A percentile compares a stretch with the other conserved stretches of the same genome.
Conservation (phyloP, 1,140 invertebrate genomes). For the Glomeris maerens region DNA sequence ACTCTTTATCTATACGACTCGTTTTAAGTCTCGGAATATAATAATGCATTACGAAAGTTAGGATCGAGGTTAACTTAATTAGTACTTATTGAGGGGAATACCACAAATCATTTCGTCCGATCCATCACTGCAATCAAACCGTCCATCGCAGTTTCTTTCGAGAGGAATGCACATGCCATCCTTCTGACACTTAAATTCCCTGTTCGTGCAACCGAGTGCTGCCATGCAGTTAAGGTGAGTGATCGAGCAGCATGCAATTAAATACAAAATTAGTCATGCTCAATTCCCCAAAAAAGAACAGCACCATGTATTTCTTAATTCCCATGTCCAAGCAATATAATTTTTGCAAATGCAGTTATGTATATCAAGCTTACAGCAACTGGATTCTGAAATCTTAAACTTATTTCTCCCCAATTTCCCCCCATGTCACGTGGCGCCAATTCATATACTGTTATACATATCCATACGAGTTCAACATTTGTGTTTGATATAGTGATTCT, state of each 20-base stretch:
- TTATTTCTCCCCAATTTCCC: no score
- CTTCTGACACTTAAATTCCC: constrained; percentile 44
- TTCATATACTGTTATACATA: no score
- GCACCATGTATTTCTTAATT: not conserved
- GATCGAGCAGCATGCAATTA: not conserved
- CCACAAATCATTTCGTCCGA: constrained; percentile 56
- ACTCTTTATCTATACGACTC: not conserved
- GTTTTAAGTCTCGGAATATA: not conserved
- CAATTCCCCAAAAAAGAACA: not conserved
- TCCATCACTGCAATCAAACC: constrained; percentile 51
- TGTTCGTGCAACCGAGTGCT: constrained; percentile 11
- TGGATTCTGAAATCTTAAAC: no score
- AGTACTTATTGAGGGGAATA: constrained; percentile 26
- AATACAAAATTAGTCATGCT: not conserved
- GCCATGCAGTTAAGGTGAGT: not conserved
- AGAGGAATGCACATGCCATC: constrained; percentile 47
- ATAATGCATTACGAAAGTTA: not conserved
- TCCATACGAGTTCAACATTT: no score
- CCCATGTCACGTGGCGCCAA: no score
- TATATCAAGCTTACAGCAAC: not conserved
- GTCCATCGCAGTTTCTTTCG: constrained; percentile 46
- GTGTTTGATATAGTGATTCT: no score
- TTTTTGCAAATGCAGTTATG: not conserved
- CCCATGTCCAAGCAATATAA: not conserved
- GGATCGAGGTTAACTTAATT: not conserved